phyloP scores from a whole-genome alignment of 2,113 vertebrate species.

The Danionella cerebrum region DNA sequence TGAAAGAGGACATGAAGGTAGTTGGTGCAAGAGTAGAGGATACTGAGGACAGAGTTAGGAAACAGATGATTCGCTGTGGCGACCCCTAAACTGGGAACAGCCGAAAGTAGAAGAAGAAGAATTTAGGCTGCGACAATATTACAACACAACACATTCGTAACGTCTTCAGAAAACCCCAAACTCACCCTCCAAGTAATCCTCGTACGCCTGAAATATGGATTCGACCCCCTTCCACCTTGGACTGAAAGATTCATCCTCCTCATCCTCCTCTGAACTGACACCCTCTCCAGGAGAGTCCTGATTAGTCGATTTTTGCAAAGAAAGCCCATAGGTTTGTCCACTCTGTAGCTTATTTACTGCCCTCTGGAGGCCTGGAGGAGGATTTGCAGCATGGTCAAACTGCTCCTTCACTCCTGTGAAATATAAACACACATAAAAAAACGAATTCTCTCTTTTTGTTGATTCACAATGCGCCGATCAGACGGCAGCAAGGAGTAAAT shows the following conservation, averaged over 20 bases:
- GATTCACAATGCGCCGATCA: too few species aligned
- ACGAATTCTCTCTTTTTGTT: too few species aligned
- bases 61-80: too few species aligned
- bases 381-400: conserved; percentile 79
- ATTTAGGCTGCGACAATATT: too few species aligned
- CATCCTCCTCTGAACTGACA: conserved; percentile 63
- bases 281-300: conserved; percentile 63
- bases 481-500: too few species aligned
- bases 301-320: conserved; percentile 54
- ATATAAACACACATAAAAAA: neutral
- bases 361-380: conserved; percentile 88
- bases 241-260: conserved; percentile 61
- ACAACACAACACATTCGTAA: too few species aligned
- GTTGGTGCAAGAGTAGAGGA: too few species aligned
- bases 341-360: conserved; percentile 47
- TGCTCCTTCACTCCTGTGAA: conserved; percentile 69
- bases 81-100: too few species aligned
- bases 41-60: too few species aligned
- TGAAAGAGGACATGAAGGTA: too few species aligned
- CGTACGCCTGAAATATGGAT: conserved; percentile 92
- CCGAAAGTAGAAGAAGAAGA: too few species aligned
- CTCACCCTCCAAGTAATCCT: conserved; percentile 91
- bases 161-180: neutral
- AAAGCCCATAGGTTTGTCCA: conserved; percentile 74
- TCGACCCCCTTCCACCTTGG: conserved; percentile 94